A percentile compares a stretch with the other conserved stretches of the same genome.
phyloP scores from a whole-genome alignment of 2,888 invertebrate species.

The Kryphioiulus occultus region DNA sequence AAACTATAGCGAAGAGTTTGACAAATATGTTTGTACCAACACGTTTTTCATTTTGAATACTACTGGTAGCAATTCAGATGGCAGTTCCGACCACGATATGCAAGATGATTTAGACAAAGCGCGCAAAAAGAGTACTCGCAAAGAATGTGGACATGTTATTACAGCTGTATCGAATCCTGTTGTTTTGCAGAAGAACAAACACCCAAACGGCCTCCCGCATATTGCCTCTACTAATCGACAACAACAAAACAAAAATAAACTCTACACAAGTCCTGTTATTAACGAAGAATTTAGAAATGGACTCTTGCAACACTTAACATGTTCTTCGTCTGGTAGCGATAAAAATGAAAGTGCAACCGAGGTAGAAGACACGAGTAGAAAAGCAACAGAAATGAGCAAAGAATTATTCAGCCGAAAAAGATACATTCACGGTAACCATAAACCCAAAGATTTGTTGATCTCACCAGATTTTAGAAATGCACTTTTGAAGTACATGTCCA shows the following conservation, averaged over 20 bases:
- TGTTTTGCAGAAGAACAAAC: not conserved
- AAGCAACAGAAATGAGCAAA: not conserved
- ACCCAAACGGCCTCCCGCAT: not conserved
- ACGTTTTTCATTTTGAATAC: not conserved
- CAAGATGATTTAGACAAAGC: not conserved
- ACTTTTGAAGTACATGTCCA: not conserved
- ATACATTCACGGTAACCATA: not conserved
- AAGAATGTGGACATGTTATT: not conserved
- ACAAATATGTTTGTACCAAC: not conserved
- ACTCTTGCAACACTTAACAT: not conserved
- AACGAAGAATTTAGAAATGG: not conserved
- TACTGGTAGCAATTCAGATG: not conserved
- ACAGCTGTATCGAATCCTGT: not conserved
- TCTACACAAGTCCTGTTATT: not conserved
- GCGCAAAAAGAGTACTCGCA: not conserved
- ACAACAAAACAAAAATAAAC: not conserved
- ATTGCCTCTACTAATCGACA: not conserved
- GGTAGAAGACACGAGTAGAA: not conserved
- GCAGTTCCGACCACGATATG: not conserved
- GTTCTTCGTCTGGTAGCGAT: not conserved
- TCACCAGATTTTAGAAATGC: not conserved
- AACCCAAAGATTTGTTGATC: not conserved
- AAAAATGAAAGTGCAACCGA: not conserved
- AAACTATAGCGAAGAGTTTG: not conserved
- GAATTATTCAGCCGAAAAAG: not conserved